Evolutionary conservation across 2,888 invertebrate species (phyloP).

Genomic region (Branchipolynoe longqiensis): DNA sequence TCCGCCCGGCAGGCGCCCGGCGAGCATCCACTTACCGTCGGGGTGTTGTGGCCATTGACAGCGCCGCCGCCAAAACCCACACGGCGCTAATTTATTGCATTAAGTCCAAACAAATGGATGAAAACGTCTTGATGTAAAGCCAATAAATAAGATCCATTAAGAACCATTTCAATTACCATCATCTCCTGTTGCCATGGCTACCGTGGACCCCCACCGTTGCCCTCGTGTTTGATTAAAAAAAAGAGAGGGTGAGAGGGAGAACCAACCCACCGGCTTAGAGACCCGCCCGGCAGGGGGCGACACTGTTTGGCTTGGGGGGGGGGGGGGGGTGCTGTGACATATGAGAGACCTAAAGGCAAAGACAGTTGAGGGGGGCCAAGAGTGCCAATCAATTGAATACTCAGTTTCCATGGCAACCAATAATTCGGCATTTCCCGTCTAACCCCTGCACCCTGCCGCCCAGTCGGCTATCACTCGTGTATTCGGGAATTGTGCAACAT

Average conservation of each 20-base stretch:
- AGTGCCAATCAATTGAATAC: conserved; percentile 51
- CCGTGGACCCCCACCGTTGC: conserved; percentile 19
- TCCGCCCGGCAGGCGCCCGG: background rate
- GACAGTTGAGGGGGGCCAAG: conserved; percentile 39
- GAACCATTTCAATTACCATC: conserved; percentile 59
- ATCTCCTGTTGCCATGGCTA: conserved; percentile 52
- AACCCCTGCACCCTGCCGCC: too few species aligned
- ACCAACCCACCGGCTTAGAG: conserved; percentile 17
- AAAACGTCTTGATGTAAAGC: conserved; percentile 51
- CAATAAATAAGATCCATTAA: conserved; percentile 53
- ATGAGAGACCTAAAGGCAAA: conserved; percentile 45
- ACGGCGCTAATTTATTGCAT: conserved; percentile 43
- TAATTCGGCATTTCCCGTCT: conserved; percentile 10
- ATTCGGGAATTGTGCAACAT: conserved; percentile 36
- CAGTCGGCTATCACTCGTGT: background rate
- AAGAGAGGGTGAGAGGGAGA: too few species aligned
- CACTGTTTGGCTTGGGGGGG: too few species aligned
- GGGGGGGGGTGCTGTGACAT: conserved; percentile 10
- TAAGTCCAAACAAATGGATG: conserved; percentile 50
- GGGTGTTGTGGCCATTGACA: background rate
- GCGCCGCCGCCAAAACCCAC: conserved; percentile 11
- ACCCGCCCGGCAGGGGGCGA: conserved; percentile 12
- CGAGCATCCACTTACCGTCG: conserved; percentile 27
- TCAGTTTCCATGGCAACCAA: conserved; percentile 47
- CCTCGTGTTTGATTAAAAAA: conserved; percentile 29